Evolutionary conservation across 2,888 invertebrate genomes (phyloP), one percentile per base, ranked within the genome.

Genomic region (Sympetrum striolatum): DNA sequence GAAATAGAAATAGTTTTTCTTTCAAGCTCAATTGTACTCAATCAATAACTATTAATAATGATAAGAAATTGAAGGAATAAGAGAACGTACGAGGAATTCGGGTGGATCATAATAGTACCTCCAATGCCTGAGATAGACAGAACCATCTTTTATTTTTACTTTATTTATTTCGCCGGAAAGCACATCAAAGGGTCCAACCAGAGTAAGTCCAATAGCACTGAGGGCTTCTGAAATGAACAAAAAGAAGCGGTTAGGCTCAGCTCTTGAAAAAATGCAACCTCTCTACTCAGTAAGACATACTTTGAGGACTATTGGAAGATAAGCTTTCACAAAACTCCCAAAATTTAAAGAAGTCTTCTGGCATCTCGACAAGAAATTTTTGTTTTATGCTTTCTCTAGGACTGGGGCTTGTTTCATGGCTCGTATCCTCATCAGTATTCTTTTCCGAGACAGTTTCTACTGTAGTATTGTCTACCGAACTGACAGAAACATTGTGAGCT

Each of bases 81-180:
- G 80, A 91, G 90, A 92, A 91, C 25, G 92, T 93, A 96, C 96
- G 94, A 98, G 97, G 94, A 98, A 97, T 94, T 99, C 99, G 15
- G 99, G 99, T 15, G 98, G 98, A 94, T 99, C 99, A 94, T 97
- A 98, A 93, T 96, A 98, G 94, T 97, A 99, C 92, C 99, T 95
- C 97, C 98, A 98, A 93, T 98, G 98, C 15, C 96, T 94, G 86
- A 98, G 95, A 91, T 96, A 95, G 91, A 95, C 94, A 0, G 95
- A 94, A 39, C 95, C 93, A 91, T 94, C 93, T 8, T 91, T 60
- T 60, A 90, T 73, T 2, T 95, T 95, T 81, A 91, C 91, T 86
- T 93, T 92, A 91, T 92, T 92, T 91, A 97, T 95, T 92, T 95
- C 95, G 10, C 96, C 96, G 81, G 95, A 94, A 64, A 99, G 93